These are phyloP conservation scores for Globia sparganii DNA, from an alignment of 2,888 invertebrate genomes.

Conservation along the genomic window DNA sequence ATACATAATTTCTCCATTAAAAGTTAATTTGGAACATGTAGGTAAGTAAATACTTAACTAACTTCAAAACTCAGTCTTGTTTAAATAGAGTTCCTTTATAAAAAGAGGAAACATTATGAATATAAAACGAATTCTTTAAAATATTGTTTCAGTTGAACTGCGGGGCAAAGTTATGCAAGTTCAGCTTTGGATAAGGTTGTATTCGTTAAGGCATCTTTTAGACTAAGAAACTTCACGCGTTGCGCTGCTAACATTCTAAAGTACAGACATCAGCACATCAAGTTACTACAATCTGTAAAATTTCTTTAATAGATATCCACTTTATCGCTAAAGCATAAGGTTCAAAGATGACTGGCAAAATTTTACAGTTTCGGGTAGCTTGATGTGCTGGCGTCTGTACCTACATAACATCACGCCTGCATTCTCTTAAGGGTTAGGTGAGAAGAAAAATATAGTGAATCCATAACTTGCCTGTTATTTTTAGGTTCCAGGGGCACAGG, in stretches of 20 bases:
- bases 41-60: slow-evolving; percentile 9
- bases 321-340: no score
- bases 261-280: no score
- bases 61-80: slow-evolving; percentile 21
- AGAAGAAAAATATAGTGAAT: background rate
- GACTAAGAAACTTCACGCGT: slow-evolving; percentile 19
- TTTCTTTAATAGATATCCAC: no score
- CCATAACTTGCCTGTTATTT: background rate
- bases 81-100: slow-evolving; percentile 41
- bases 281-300: no score
- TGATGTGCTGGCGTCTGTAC: no score
- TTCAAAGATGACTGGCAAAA: no score
- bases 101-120: slow-evolving; percentile 47
- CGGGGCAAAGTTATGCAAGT: slow-evolving; percentile 29
- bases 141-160: slow-evolving; percentile 47
- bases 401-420: background rate
- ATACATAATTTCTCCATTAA: background rate
- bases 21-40: slow-evolving; percentile 20
- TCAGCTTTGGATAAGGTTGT: slow-evolving; percentile 28
- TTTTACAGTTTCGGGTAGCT: no score
- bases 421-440: background rate
- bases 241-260: slow-evolving; percentile 8
- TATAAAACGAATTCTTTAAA: slow-evolving; percentile 57
- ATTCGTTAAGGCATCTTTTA: slow-evolving; percentile 21
- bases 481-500: no score